Evolutionary conservation across 2,113 vertebrate genomes (phyloP).

Genomic region (Siniperca chuatsi): DNA sequence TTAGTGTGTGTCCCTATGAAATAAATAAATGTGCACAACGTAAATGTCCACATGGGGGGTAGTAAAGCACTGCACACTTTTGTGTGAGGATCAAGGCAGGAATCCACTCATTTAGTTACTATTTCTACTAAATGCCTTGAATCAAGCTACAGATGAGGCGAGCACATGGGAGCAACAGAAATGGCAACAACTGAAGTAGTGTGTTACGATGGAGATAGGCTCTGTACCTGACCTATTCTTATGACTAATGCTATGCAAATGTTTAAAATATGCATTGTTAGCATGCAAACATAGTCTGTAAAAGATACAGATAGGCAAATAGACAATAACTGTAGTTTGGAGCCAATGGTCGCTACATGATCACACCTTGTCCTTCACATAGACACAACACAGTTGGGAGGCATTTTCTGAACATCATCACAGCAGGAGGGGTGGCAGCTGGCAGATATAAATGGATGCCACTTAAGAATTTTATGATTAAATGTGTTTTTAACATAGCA

Average conservation of each 20-base stretch:
- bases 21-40: slow-evolving; percentile 2
- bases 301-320: slow-evolving; percentile 61
- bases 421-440: slow-evolving; percentile 10
- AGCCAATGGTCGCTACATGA: slow-evolving; percentile 31
- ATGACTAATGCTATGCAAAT: slow-evolving; percentile 64
- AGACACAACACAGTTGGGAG: neutral
- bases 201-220: slow-evolving; percentile 32
- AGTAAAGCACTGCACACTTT: slow-evolving; percentile 1
- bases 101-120: neutral
- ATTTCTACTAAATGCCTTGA: slow-evolving; percentile 19
- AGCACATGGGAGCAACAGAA: slow-evolving; percentile 17
- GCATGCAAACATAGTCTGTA: slow-evolving; percentile 66
- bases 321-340: slow-evolving; percentile 31
- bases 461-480: neutral
- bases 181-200: neutral
- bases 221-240: slow-evolving; percentile 45
- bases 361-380: slow-evolving; percentile 34
- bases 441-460: neutral
- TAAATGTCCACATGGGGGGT: neutral
- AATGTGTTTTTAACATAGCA: neutral
- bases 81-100: neutral
- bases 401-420: slow-evolving; percentile 4
- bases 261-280: slow-evolving; percentile 59
- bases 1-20: neutral
- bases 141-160: slow-evolving; percentile 10